Percentiles rank a stretch among this genome's conserved stretches.
Evolutionary conservation across 2,113 vertebrate genomes (phyloP).

Genomic region (Copsychus sechellarum): DNA sequence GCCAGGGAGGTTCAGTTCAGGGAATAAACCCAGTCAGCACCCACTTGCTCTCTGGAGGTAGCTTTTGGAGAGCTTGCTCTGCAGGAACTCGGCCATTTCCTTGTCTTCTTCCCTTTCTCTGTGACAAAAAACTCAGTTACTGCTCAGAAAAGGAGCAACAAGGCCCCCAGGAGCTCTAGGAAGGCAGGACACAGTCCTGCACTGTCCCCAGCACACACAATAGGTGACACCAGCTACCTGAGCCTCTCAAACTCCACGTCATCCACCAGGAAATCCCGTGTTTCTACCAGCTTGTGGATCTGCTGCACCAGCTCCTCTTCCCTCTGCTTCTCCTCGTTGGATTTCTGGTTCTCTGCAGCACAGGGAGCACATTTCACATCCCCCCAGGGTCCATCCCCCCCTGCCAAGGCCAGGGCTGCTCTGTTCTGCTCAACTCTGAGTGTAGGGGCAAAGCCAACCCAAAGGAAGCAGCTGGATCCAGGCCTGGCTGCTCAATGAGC

Average conservation of each 20-base stretch:
- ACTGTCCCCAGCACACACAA: neutral
- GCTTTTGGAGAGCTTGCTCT: slow-evolving; percentile 81
- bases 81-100: slow-evolving; percentile 89
- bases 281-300: slow-evolving; percentile 91
- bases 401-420: neutral
- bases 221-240: slow-evolving; percentile 62
- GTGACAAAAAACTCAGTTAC: neutral
- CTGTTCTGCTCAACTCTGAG: neutral
- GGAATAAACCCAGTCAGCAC: neutral
- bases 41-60: slow-evolving; percentile 78
- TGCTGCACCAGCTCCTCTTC: slow-evolving; percentile 87
- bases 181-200: neutral
- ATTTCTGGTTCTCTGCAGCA: slow-evolving; percentile 85
- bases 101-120: slow-evolving; percentile 89
- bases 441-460: neutral
- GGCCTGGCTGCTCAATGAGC: neutral
- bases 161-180: neutral
- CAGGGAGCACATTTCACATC: neutral
- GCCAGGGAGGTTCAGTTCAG: neutral
- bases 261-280: slow-evolving; percentile 88
- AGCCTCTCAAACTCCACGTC: slow-evolving; percentile 91
- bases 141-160: neutral
- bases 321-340: slow-evolving; percentile 79
- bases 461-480: neutral
- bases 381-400: neutral